A percentile compares a stretch with the other conserved stretches of the same genome.
phyloP scores from a whole-genome alignment of 2,888 invertebrate species.

The Athrips mouffetella region DNA sequence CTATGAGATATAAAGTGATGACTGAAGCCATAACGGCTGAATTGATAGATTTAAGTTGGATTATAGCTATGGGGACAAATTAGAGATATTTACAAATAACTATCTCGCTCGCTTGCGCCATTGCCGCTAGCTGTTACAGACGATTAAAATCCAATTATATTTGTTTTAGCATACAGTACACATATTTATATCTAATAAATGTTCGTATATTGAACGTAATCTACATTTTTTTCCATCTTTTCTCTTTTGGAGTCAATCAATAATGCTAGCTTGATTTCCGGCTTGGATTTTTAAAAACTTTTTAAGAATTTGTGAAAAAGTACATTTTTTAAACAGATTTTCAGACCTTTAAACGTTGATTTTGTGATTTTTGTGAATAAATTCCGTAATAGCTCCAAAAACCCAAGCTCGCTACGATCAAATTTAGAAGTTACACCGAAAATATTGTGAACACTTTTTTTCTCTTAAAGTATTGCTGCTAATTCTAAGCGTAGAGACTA shows the following conservation, averaged over 20 bases:
- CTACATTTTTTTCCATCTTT: slow-evolving; percentile 24
- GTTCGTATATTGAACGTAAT: slow-evolving; percentile 33
- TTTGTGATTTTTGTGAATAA: no score
- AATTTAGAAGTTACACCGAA: slow-evolving; percentile 23
- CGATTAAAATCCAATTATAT: slow-evolving; percentile 24
- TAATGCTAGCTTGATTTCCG: slow-evolving; percentile 3
- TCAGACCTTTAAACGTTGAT: no score
- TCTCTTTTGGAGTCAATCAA: slow-evolving; percentile 29
- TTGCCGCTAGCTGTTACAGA: slow-evolving; percentile 18
- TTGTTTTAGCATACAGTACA: slow-evolving; percentile 25
- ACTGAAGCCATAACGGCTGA: slow-evolving; percentile 57
- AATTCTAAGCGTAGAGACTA: slow-evolving; percentile 51
- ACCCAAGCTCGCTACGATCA: slow-evolving; percentile 1
- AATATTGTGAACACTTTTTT: slow-evolving; percentile 52
- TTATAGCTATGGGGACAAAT: slow-evolving; percentile 71
- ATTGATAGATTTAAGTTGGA: slow-evolving; percentile 55
- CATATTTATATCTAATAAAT: slow-evolving; percentile 42
- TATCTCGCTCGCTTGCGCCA: slow-evolving; percentile 40
- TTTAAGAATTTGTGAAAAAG: no score
- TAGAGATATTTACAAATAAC: slow-evolving; percentile 73
- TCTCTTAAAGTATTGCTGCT: slow-evolving; percentile 50
- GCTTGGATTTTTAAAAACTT: not conserved
- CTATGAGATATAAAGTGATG: slow-evolving; percentile 76
- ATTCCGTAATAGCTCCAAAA: not conserved
- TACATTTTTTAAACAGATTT: no score